These are phyloP conservation scores for Megalops atlanticus DNA, from an alignment of 2,113 vertebrate species.

Conservation along the genomic window DNA sequence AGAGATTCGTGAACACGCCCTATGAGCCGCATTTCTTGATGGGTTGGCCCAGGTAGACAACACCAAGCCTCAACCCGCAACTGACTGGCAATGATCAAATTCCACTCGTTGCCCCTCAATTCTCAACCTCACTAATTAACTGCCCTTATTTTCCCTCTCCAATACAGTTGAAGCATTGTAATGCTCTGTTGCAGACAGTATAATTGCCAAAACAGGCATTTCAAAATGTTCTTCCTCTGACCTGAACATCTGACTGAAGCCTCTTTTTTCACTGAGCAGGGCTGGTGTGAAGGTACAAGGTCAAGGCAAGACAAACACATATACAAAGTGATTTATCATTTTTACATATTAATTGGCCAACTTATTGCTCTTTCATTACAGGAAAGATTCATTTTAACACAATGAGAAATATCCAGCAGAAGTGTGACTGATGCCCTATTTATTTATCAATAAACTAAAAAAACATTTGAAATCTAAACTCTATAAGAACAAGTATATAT, in stretches of 20 bases:
- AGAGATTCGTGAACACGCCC: background rate
- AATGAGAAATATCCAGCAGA: background rate
- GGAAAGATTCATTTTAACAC: background rate
- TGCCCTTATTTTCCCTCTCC: background rate
- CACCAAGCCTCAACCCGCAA: too few species aligned
- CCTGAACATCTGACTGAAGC: background rate
- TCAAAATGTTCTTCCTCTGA: background rate
- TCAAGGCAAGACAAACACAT: background rate
- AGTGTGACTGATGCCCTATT: too few species aligned
- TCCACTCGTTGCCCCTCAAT: background rate
- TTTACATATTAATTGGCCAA: background rate
- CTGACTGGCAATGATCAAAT: background rate
- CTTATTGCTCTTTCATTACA: background rate
- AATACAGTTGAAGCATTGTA: background rate
- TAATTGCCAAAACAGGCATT: conserved; percentile 3
- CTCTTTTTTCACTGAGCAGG: background rate
- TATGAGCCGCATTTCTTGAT: background rate
- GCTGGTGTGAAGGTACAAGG: background rate
- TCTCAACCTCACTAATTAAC: background rate
- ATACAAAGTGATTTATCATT: background rate
- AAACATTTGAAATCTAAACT: background rate
- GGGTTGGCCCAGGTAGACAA: background rate
- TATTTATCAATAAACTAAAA: too few species aligned
- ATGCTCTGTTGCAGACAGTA: background rate
- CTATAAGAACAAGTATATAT: too few species aligned